phyloP scores from a whole-genome alignment of 2,888 invertebrate species.

The Andricus quercusramuli region DNA sequence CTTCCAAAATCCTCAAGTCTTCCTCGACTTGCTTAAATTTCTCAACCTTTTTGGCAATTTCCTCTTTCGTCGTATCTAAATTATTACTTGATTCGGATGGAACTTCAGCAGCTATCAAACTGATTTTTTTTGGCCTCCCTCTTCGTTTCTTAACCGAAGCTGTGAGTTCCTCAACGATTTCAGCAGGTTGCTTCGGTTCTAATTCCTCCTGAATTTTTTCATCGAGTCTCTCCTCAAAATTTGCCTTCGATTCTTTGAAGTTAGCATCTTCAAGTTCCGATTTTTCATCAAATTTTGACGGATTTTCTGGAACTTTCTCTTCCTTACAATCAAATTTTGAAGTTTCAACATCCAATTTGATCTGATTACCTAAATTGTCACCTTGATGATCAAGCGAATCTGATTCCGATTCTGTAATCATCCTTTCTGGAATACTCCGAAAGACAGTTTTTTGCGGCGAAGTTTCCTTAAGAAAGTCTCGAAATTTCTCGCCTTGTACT shows the following conservation, averaged over 20 bases:
- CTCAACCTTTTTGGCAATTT: conserved; percentile 37
- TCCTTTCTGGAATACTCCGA: background rate
- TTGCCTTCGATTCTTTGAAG: conserved; percentile 37
- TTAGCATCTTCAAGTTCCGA: conserved; percentile 32
- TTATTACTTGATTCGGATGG: conserved; percentile 47
- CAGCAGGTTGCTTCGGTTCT: background rate
- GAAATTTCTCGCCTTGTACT: conserved; percentile 15
- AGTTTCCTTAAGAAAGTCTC: background rate
- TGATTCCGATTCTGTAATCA: background rate
- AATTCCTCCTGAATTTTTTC: conserved; percentile 1
- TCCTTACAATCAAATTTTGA: background rate
- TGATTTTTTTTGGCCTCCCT: conserved; percentile 67
- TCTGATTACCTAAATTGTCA: background rate
- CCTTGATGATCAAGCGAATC: background rate
- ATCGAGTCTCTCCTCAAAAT: conserved; percentile 26
- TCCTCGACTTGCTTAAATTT: conserved; percentile 49
- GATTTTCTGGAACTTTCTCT: background rate
- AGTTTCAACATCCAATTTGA: background rate
- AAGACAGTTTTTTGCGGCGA: background rate
- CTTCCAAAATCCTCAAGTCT: conserved; percentile 66
- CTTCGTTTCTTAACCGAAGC: conserved; percentile 58
- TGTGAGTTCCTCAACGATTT: conserved; percentile 40
- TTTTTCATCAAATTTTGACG: background rate
- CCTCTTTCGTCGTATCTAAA: conserved; percentile 46
- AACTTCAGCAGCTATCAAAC: conserved; percentile 40